phyloP scores from a whole-genome alignment of 2,888 invertebrate species.

The Villa cingulata region DNA sequence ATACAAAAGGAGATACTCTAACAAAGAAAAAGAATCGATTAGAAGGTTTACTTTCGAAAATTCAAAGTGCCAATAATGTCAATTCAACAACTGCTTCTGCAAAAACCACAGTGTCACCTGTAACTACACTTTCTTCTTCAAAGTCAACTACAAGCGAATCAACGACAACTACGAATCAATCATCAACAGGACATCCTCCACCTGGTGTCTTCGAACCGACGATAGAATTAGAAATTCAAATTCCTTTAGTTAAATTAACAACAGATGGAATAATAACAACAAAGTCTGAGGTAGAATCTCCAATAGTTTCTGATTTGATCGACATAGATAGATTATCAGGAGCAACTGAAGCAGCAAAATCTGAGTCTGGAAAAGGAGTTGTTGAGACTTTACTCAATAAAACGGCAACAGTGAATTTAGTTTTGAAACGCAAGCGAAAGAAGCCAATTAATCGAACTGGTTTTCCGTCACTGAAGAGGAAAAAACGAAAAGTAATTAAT shows the following conservation, averaged over 20 bases:
- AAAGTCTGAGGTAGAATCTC: slow-evolving; percentile 35
- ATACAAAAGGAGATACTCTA: slow-evolving; percentile 24
- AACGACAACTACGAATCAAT: neutral
- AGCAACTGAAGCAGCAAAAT: slow-evolving; percentile 19
- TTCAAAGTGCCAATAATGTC: slow-evolving; percentile 30
- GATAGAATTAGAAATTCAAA: slow-evolving; percentile 51
- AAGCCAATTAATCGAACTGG: slow-evolving; percentile 77
- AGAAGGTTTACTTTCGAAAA: slow-evolving; percentile 49
- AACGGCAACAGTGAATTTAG: slow-evolving; percentile 24
- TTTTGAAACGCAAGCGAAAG: slow-evolving; percentile 47
- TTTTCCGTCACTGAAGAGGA: slow-evolving; percentile 70
- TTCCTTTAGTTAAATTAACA: slow-evolving; percentile 44
- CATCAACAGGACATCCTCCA: slow-evolving; percentile 35
- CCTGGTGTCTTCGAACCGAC: slow-evolving; percentile 60
- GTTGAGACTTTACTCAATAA: slow-evolving; percentile 32
- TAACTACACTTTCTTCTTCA: neutral
- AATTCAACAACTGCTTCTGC: slow-evolving; percentile 4
- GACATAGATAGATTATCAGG: slow-evolving; percentile 20
- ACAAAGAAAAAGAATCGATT: slow-evolving; percentile 49
- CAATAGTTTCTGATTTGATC: slow-evolving; percentile 24
- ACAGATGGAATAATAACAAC: slow-evolving; percentile 37
- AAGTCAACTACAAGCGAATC: neutral
- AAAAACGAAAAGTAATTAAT: slow-evolving; percentile 48
- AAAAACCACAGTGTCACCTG: slow-evolving; percentile 2
- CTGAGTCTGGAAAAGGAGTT: slow-evolving; percentile 19